A percentile compares a stretch with the other conserved stretches of the same genome.
These are phyloP conservation scores for Malaclemys terrapin DNA, from an alignment of 2,113 vertebrate species.

Conservation along the genomic window DNA sequence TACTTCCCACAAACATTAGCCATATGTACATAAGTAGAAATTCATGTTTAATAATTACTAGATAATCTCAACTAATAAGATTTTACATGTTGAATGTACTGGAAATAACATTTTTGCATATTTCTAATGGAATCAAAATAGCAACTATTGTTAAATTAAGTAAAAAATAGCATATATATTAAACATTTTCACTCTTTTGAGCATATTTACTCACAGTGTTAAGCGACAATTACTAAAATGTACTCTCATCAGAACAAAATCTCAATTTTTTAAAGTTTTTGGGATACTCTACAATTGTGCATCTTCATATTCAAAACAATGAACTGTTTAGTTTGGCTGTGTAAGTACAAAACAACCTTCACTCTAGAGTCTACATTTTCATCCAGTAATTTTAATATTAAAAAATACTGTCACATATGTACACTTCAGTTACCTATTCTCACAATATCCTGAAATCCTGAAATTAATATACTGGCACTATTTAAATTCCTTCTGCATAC, in stretches of 20 bases:
- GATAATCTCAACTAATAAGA: slow-evolving; percentile 49
- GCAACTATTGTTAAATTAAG: slow-evolving; percentile 62
- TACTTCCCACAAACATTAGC: slow-evolving; percentile 22
- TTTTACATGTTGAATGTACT: slow-evolving; percentile 28
- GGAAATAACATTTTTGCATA: slow-evolving; percentile 43
- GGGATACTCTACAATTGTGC: slow-evolving; percentile 23
- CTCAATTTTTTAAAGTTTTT: slow-evolving; percentile 33
- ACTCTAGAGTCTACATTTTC: background rate
- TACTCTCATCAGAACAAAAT: slow-evolving; percentile 38
- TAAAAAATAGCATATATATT: slow-evolving; percentile 62
- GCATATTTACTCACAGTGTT: slow-evolving; percentile 31
- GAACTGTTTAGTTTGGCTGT: background rate
- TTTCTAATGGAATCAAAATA: slow-evolving; percentile 51
- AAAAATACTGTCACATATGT: background rate
- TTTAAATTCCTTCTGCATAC: background rate
- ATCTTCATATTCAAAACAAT: slow-evolving; percentile 40
- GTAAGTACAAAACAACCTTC: background rate
- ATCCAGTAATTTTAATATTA: background rate
- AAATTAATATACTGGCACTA: background rate
- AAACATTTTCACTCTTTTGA: slow-evolving; percentile 40
- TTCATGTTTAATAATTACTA: background rate
- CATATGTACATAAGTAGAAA: slow-evolving; percentile 16
- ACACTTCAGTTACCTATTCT: background rate
- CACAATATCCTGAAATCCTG: background rate
- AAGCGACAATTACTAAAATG: slow-evolving; percentile 31